Evolutionary conservation across 2,797 vertebrate species (phyloP).

Genomic region (Melanotaenia parkinsoni): DNA sequence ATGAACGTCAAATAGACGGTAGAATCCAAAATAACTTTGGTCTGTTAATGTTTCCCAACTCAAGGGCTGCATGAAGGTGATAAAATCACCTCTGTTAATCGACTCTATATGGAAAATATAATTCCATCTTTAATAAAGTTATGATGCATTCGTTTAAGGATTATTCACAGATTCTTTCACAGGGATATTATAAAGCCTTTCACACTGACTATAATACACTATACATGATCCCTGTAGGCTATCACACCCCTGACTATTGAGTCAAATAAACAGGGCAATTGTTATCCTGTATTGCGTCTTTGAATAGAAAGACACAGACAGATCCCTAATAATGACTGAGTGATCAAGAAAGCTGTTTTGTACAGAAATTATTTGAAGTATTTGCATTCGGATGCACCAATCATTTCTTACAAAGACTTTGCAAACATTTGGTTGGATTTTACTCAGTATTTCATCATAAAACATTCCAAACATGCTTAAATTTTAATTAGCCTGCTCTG

Average conservation of each 20-base stretch:
- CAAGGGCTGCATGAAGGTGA: background rate
- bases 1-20: conserved; percentile 12
- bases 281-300: conserved; percentile 10
- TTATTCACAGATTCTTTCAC: background rate
- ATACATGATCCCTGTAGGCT: background rate
- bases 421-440: conserved; percentile 37
- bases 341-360: background rate
- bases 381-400: conserved; percentile 6
- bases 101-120: background rate
- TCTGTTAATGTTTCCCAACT: conserved; percentile 6
- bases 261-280: background rate
- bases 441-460: conserved; percentile 50
- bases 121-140: background rate
- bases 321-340: too few species aligned
- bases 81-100: background rate
- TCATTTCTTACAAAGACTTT: conserved; percentile 30
- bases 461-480: conserved; percentile 33
- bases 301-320: background rate
- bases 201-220: too few species aligned
- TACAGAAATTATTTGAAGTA: conserved; percentile 20
- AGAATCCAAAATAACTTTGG: background rate
- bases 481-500: conserved; percentile 37
- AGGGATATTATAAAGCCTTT: background rate
- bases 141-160: background rate
- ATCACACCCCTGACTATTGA: conserved; percentile 4